These are phyloP conservation scores for Lepilemur ruficaudatus DNA, from an alignment of 2,797 vertebrate genomes.

Conservation along the genomic window DNA sequence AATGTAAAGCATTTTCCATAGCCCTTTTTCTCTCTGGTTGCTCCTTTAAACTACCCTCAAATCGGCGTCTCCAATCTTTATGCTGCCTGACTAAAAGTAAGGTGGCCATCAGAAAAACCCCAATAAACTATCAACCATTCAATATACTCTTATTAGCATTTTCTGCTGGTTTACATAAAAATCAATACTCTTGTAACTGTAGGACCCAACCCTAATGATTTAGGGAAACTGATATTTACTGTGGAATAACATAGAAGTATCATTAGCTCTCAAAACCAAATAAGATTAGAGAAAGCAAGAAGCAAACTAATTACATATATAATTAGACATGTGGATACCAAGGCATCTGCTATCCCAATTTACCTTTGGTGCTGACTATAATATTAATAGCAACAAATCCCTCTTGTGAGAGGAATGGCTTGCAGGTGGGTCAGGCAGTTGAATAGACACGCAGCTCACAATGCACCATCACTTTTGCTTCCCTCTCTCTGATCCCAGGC, in stretches of 20 bases:
- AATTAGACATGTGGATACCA: background rate
- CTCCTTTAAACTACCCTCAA: background rate
- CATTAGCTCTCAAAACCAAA: slow-evolving; percentile 44
- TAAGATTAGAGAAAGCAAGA: slow-evolving; percentile 43
- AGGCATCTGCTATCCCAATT: background rate
- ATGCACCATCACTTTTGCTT: background rate
- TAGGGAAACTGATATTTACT: slow-evolving; percentile 61
- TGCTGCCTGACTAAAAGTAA: background rate
- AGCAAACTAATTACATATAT: background rate
- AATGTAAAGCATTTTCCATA: background rate
- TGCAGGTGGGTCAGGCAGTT: background rate
- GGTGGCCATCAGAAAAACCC: background rate
- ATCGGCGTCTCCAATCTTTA: background rate
- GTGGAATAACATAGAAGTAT: background rate
- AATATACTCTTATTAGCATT: slow-evolving; percentile 63
- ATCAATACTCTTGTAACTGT: slow-evolving; percentile 57
- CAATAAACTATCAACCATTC: slow-evolving; percentile 58
- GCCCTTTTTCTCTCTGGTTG: background rate
- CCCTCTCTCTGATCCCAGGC: background rate
- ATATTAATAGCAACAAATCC: background rate
- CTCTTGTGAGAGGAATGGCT: background rate
- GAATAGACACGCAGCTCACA: background rate
- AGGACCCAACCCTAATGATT: slow-evolving; percentile 58
- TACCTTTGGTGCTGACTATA: background rate
- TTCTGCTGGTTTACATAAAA: slow-evolving; percentile 71